Conservation (phyloP, 2,888 invertebrate species). For the Apoda limacodes region DNA sequence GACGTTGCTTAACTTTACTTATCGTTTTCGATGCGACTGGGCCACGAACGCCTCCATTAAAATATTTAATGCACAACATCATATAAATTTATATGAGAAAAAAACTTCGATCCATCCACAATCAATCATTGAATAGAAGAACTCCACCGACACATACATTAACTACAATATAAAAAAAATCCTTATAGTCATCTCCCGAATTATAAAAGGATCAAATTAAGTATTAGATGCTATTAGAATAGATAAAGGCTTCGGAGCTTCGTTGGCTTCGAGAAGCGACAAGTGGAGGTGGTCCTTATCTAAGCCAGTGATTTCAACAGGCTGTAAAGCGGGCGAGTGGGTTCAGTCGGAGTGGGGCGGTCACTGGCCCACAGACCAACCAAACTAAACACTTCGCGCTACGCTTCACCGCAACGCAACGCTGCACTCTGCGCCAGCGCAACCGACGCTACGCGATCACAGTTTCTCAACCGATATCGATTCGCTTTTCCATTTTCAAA, state of each 20-base stretch:
- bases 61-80: too few species aligned
- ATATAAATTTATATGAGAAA: too few species aligned
- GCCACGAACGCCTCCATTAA: too few species aligned
- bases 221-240: too few species aligned
- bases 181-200: slow-evolving; percentile 40
- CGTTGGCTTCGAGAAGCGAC: slow-evolving; percentile 47
- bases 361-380: slow-evolving; percentile 19
- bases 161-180: too few species aligned
- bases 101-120: too few species aligned
- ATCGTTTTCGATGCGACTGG: too few species aligned
- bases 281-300: slow-evolving; percentile 53
- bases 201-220: too few species aligned
- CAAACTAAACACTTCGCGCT: slow-evolving; percentile 36
- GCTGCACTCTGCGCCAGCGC: slow-evolving; percentile 50
- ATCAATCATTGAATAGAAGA: too few species aligned
- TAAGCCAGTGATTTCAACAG: slow-evolving; percentile 42
- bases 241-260: slow-evolving; percentile 51
- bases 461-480: background rate
- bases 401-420: slow-evolving; percentile 41
- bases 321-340: slow-evolving; percentile 15
- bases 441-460: slow-evolving; percentile 10
- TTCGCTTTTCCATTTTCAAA: slow-evolving; percentile 23
- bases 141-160: too few species aligned
- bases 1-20: too few species aligned
- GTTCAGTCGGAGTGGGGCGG: slow-evolving; percentile 41